A percentile compares a stretch with the other conserved stretches of the same genome.
Conservation (phyloP, 2,113 vertebrate genomes). For the Microcebus lehilahytsara region DNA sequence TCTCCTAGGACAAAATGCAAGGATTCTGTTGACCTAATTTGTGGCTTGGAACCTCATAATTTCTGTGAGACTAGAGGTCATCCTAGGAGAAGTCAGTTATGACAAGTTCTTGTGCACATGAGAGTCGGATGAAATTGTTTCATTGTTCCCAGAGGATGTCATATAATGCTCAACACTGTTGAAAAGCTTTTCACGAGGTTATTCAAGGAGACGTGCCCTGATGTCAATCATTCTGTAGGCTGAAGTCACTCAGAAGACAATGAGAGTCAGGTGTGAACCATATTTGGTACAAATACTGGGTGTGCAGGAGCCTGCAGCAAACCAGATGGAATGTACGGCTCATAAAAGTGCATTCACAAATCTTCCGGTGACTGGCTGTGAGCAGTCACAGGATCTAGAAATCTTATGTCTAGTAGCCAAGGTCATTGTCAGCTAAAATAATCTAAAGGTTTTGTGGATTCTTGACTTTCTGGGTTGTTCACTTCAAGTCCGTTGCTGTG, state of each 20-base stretch:
- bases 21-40: neutral
- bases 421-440: neutral
- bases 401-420: neutral
- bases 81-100: neutral
- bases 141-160: neutral
- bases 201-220: neutral
- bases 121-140: neutral
- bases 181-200: neutral
- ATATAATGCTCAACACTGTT: neutral
- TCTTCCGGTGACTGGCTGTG: neutral
- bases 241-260: neutral
- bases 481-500: neutral
- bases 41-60: neutral
- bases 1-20: neutral
- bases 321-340: neutral
- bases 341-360: neutral
- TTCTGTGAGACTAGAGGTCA: neutral
- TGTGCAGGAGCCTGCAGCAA: neutral
- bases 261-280: neutral
- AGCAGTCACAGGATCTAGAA: neutral
- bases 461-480: neutral
- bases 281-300: neutral
- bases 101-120: neutral
- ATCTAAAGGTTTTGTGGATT: neutral
- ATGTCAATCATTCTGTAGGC: neutral